Evolutionary conservation across 37 sponge, comb jelly and placozoan species (phyloP).

Genomic region (Beroe ovata): DNA sequence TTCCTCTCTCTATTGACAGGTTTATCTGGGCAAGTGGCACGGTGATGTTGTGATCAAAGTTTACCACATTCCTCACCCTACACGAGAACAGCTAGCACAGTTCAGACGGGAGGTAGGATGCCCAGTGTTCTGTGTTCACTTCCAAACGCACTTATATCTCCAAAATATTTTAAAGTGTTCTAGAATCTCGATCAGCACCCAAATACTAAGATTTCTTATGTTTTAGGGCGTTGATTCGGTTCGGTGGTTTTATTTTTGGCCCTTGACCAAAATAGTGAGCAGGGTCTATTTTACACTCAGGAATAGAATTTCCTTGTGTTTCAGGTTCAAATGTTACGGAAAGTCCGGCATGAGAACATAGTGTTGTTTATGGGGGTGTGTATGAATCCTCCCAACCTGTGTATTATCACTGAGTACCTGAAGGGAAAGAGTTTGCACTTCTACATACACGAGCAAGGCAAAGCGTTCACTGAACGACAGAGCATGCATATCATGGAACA

Average conservation of each 20-base stretch:
- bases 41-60: slow-evolving; percentile 88
- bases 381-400: slow-evolving; percentile 80
- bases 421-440: slow-evolving; percentile 50
- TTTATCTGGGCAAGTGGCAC: slow-evolving; percentile 88
- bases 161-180: too few species aligned
- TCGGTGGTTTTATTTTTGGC: too few species aligned
- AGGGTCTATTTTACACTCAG: too few species aligned
- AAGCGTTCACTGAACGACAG: slow-evolving; percentile 54
- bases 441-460: slow-evolving; percentile 62
- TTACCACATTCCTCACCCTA: slow-evolving; percentile 76
- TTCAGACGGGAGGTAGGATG: slow-evolving; percentile 80
- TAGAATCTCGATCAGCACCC: too few species aligned
- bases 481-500: slow-evolving; percentile 65
- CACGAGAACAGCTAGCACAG: slow-evolving; percentile 72
- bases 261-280: too few species aligned
- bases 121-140: neutral
- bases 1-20: slow-evolving; percentile 63
- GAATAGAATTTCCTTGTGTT: too few species aligned
- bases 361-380: slow-evolving; percentile 95
- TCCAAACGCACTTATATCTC: neutral
- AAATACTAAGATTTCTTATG: too few species aligned
- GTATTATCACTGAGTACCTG: slow-evolving; percentile 86
- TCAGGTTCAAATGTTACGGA: slow-evolving; percentile 76
- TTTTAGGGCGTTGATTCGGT: too few species aligned
- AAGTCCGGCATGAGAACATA: slow-evolving; percentile 86